Evolutionary conservation across 2,888 invertebrate species (phyloP), one percentile per base, ranked within the genome.

Genomic region (Calameuta filiformis): DNA sequence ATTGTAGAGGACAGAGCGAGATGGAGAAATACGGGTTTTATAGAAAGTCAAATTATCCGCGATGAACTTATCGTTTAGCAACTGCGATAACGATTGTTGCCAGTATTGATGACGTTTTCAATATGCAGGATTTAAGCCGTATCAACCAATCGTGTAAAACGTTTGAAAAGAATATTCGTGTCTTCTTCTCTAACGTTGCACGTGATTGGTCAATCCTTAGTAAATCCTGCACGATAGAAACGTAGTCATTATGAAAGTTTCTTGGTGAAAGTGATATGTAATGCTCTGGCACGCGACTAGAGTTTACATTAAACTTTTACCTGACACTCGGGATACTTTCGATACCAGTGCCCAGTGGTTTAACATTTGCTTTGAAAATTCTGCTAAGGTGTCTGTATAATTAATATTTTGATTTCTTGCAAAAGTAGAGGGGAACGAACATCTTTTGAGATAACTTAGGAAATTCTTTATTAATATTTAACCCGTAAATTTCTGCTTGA

Each of bases 331-430:
- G 9, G 9, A 56, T 56, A 56, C 56, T 56, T 56, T 56, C 56
- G 56, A 23, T 56, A 56, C 6, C 9, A 56, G 56, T 9, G 23
- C 23, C 6, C 6, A 23, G 23, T 23, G 1, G 9, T 56, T 56
- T 56, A 23, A 56, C 9, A 23, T 56, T 56, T 23, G 0, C 56
- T 23, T 23, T 6, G 23, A 56, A 56, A 56, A 23, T 23, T 56
- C 1, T 56, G 0, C 15, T n/a, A 69, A 68, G 68, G 31, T 34
- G 9, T 30, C 31, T 68, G 30, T 15, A 75, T 35, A 69, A 75
- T 12, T 12, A 73, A 12, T 11, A 23, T 35, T 23, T 35, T 31
- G 73, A 73, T 76, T 33, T 34, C 68, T 79, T 79, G 12, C 77
- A 79, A 79, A 82, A 82, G 9, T 23, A 56, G 1, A 23, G 2